phyloP scores from a whole-genome alignment of 2,113 vertebrate genomes.

The Acanthisitta chloris region DNA sequence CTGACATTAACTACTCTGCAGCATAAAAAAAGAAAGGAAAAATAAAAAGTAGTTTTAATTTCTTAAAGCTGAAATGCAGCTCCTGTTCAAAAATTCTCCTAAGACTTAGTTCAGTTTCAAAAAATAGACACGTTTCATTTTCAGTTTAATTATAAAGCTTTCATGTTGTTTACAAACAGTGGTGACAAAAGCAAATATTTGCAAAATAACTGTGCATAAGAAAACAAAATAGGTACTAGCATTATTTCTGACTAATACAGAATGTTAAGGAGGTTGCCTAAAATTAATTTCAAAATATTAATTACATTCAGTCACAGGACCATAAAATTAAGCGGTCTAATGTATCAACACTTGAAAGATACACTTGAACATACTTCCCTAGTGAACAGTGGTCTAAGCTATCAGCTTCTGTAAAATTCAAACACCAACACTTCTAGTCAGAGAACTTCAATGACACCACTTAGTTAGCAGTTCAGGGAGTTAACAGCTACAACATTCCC shows the following conservation, averaged over 20 bases:
- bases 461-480: neutral
- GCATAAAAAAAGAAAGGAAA: neutral
- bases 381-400: neutral
- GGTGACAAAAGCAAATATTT: neutral
- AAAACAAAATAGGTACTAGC: neutral
- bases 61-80: neutral
- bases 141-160: neutral
- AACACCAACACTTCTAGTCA: neutral
- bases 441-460: neutral
- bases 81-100: neutral
- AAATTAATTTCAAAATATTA: conserved; percentile 44
- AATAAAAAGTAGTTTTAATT: neutral
- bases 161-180: neutral
- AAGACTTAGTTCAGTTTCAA: neutral
- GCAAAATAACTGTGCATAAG: neutral
- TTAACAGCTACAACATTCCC: neutral
- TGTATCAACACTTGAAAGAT: conserved; percentile 49
- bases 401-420: neutral
- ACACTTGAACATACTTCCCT: conserved; percentile 27
- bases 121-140: neutral
- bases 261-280: neutral
- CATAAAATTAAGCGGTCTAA: conserved; percentile 35
- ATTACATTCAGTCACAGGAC: conserved; percentile 34
- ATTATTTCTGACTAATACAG: neutral
- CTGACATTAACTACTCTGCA: neutral